Base-by-base conservation (phyloP, 1,140 invertebrate species). In the Meteorus sp. region DNA sequence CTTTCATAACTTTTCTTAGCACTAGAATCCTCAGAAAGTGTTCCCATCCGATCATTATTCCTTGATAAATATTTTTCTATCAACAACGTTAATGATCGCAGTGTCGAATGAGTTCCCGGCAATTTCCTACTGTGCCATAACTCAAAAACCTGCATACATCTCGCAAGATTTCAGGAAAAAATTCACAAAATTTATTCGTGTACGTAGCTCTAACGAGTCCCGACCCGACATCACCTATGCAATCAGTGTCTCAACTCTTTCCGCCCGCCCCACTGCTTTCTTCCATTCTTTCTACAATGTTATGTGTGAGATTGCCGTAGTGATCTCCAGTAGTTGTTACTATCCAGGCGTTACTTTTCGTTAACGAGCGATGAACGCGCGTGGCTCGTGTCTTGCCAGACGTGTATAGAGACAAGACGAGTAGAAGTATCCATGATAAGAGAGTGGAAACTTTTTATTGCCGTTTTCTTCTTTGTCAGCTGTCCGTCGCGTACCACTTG, bases 181-280 rank as follows among this genome's bases (percentile, higher is more conserved):
- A n/a, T n/a, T n/a, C n/a, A n/a, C n/a, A 2, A 60, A 60, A 60
- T 60, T 60, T 56, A 60, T 60, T 60, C 52, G 52, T 60, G 59
- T 60, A 53, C 37, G 55, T 56, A 25, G 33, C 41, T 60, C 29
- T 60, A 60, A 60, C 52, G 59, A 60, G 52, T 55, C 52, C 56
- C 37, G 53, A 47, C 48, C 39, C 50, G 25, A 37, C 50, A 61
- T 56, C 51, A 54, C 27, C 43, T 56, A 61, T 61, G 59, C 59
- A 61, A 61, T 61, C 53, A 61, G 29, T 50, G 59, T 48, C 23
- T 47, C 39, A 54, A 31, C 44, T 8, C 20, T 13, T 41, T 25
- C 29, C 37, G 23, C 37, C 27, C 41, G 35, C 47, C 31, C 27
- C 13, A 4, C 13, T 4, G n/a, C 4, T 41, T 19, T 13, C 4